Conservation (phyloP, 2,113 vertebrate genomes). For the Laticauda colubrina region DNA sequence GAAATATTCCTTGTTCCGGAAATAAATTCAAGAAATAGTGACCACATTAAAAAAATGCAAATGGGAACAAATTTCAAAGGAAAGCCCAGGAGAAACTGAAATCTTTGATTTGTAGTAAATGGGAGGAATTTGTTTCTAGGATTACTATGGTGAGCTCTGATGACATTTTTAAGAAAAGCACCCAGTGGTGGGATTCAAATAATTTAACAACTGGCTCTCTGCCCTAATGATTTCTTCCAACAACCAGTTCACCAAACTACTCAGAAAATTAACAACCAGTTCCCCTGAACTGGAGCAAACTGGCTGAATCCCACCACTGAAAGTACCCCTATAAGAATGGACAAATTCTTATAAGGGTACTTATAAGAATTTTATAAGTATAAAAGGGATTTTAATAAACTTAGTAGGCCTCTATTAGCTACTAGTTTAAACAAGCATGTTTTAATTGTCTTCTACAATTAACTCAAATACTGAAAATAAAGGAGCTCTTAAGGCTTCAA, state of each 20-base stretch:
- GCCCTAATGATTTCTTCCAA: too few species aligned
- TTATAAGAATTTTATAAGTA: too few species aligned
- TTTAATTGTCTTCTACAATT: background rate
- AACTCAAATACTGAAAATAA: background rate
- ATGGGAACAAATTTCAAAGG: slow-evolving; percentile 28
- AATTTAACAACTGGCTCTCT: too few species aligned
- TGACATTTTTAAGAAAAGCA: slow-evolving; percentile 23
- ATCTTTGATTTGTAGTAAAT: slow-evolving; percentile 33
- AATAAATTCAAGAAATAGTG: background rate
- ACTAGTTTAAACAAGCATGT: background rate
- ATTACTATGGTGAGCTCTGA: background rate
- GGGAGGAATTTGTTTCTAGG: slow-evolving; percentile 46
- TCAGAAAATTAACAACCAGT: too few species aligned
- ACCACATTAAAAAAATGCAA: slow-evolving; percentile 39
- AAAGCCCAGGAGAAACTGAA: slow-evolving; percentile 22
- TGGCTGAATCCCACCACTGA: too few species aligned
- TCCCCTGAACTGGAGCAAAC: too few species aligned
- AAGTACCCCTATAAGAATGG: slow-evolving; percentile 17
- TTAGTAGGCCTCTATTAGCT: background rate
- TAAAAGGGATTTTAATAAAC: slow-evolving; percentile 36
- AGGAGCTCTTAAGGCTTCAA: background rate
- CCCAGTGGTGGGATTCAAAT: too few species aligned
- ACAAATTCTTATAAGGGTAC: too few species aligned
- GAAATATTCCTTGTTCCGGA: background rate
- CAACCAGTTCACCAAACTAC: too few species aligned